These are phyloP conservation scores for Lochmaea capreae DNA, from an alignment of 2,888 invertebrate genomes.

Conservation along the genomic window DNA sequence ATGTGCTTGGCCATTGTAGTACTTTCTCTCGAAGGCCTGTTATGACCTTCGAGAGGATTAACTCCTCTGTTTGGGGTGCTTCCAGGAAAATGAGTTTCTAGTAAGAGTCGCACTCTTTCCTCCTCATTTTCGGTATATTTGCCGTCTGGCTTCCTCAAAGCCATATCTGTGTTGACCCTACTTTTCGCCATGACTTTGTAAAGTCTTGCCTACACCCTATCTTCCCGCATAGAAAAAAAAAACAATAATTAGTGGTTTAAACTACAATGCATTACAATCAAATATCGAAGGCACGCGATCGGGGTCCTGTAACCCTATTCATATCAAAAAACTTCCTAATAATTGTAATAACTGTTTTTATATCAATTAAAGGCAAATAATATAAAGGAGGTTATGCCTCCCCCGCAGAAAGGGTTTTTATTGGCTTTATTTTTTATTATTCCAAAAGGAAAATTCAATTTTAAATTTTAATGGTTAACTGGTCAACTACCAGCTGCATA, in stretches of 20 bases:
- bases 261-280: conserved; percentile 20
- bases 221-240: conserved; percentile 15
- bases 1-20: too few relatives aligned
- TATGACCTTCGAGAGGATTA: too few relatives aligned
- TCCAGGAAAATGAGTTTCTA: too few relatives aligned
- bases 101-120: too few relatives aligned
- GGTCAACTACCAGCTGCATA: conserved; percentile 16
- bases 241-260: conserved; percentile 27
- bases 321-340: conserved; percentile 14
- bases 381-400: conserved; percentile 9
- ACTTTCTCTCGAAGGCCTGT: too few relatives aligned
- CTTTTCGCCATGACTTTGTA: too few relatives aligned
- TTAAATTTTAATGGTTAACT: conserved; percentile 26
- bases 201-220: conserved; percentile 10
- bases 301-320: conserved; percentile 1
- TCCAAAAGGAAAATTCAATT: conserved; percentile 15
- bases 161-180: too few relatives aligned
- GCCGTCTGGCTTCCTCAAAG: too few relatives aligned
- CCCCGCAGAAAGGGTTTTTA: conserved; percentile 23
- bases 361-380: conserved; percentile 23
- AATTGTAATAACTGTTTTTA: conserved; percentile 28
- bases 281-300: conserved; percentile 24
- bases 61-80: too few relatives aligned
- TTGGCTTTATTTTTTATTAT: conserved; percentile 3
- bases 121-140: too few relatives aligned